These are phyloP conservation scores for Boloria euphrosyne DNA, from an alignment of 2,888 invertebrate genomes.

Conservation along the genomic window DNA sequence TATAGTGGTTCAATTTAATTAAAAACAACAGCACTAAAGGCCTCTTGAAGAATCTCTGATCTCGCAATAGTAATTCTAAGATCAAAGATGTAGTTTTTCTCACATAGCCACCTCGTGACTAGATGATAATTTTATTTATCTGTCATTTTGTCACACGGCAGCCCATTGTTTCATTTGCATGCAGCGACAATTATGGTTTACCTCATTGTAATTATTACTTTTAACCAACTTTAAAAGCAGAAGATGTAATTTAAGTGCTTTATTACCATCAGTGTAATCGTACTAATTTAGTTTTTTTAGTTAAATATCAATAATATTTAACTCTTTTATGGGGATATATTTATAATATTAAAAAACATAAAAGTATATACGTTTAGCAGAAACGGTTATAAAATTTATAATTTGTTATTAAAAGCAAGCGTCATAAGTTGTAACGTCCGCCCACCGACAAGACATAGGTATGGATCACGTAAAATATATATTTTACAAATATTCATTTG, in stretches of 20 bases:
- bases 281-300: too few species aligned
- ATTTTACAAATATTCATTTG: conserved; percentile 43
- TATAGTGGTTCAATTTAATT: too few species aligned
- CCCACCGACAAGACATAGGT: conserved; percentile 58
- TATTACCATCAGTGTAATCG: background rate
- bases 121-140: conserved; percentile 34
- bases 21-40: too few species aligned
- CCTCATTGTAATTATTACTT: conserved; percentile 37
- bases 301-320: too few species aligned
- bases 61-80: conserved; percentile 5
- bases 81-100: background rate
- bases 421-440: conserved; percentile 50
- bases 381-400: conserved; percentile 40
- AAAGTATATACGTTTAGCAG: conserved; percentile 3
- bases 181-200: conserved; percentile 47
- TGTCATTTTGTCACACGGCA: conserved; percentile 60
- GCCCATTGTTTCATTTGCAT: conserved; percentile 73
- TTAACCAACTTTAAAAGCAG: background rate
- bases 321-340: too few species aligned
- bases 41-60: background rate
- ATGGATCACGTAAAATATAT: conserved; percentile 55
- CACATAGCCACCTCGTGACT: conserved; percentile 20
- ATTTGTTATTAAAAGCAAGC: conserved; percentile 52
- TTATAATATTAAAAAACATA: too few species aligned
- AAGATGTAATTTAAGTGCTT: background rate